Conservation (phyloP, 2,888 invertebrate species). For the Lithophane leautieri region DNA sequence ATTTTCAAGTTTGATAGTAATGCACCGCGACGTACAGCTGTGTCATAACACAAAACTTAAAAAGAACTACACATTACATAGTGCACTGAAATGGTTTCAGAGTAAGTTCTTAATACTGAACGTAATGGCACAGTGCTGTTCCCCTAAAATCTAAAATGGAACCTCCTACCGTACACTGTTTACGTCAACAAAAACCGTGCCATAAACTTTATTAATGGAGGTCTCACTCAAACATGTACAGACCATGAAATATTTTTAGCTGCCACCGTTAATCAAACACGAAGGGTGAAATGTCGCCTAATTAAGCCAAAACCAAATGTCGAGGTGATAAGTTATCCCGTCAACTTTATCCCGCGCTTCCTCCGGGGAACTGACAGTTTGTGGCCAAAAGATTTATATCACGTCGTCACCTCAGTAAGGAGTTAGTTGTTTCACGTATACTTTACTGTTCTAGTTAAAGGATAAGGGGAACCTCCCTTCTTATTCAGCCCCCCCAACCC, state of each 20-base stretch:
- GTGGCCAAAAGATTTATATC: slow-evolving; percentile 53
- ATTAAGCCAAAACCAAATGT: slow-evolving; percentile 45
- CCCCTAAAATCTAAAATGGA: slow-evolving; percentile 15
- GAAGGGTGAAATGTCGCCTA: slow-evolving; percentile 31
- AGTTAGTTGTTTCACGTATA: slow-evolving; percentile 24
- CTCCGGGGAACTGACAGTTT: slow-evolving; percentile 20
- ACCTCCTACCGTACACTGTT: slow-evolving; percentile 9
- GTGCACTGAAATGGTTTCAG: slow-evolving; percentile 35
- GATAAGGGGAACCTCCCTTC: slow-evolving; percentile 5
- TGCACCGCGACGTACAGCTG: slow-evolving; percentile 11
- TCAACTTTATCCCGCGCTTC: slow-evolving; percentile 30
- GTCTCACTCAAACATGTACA: slow-evolving; percentile 9
- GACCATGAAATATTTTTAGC: slow-evolving; percentile 37
- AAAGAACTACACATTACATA: slow-evolving; percentile 34
- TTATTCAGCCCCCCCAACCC: background rate
- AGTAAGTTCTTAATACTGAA: slow-evolving; percentile 11
- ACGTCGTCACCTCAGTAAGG: slow-evolving; percentile 21
- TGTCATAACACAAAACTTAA: slow-evolving; percentile 29
- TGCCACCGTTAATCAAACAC: slow-evolving; percentile 38
- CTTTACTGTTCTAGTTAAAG: slow-evolving; percentile 26
- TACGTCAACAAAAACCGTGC: slow-evolving; percentile 28
- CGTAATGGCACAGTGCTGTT: slow-evolving; percentile 15
- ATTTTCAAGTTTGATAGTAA: slow-evolving; percentile 26
- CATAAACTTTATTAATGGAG: slow-evolving; percentile 31
- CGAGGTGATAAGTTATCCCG: slow-evolving; percentile 32